Conservation (phyloP, 2,888 invertebrate species). For the Zaprionus obscuricornis region DNA sequence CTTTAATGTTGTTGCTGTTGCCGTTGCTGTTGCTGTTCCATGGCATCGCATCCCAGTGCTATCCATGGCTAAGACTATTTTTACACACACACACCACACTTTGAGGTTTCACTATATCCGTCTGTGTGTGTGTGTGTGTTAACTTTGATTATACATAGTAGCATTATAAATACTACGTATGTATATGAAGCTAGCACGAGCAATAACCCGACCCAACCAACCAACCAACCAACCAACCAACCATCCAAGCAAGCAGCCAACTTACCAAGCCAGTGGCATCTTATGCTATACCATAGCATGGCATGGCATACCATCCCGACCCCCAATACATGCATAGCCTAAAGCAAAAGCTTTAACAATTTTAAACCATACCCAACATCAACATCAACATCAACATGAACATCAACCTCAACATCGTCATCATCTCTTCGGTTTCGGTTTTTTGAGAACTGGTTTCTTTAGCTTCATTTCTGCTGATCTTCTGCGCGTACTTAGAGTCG, state of each 20-base stretch:
- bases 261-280: too few relatives aligned
- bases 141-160: slow-evolving; percentile 63
- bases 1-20: slow-evolving; percentile 11
- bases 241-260: too few relatives aligned
- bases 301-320: slow-evolving; percentile 26
- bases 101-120: slow-evolving; percentile 48
- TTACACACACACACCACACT: slow-evolving; percentile 52
- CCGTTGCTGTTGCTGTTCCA: slow-evolving; percentile 5
- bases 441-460: slow-evolving; percentile 58
- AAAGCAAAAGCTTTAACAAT: too few relatives aligned
- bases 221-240: slow-evolving; percentile 7
- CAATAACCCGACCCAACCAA: slow-evolving; percentile 63
- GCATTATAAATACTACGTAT: slow-evolving; percentile 60
- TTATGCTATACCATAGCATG: too few relatives aligned
- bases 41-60: slow-evolving; percentile 38
- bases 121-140: slow-evolving; percentile 11
- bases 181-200: slow-evolving; percentile 69
- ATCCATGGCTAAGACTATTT: slow-evolving; percentile 57
- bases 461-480: slow-evolving; percentile 39
- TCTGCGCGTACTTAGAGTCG: slow-evolving; percentile 57
- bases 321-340: too few relatives aligned
- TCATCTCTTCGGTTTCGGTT: background rate
- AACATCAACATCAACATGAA: background rate
- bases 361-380: slow-evolving; percentile 1
- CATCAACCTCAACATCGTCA: slow-evolving; percentile 20